A percentile compares a stretch with the other conserved stretches of the same genome.
Conservation (phyloP, 2,888 invertebrate genomes). For the Spatulosminthurus flaviceps region DNA sequence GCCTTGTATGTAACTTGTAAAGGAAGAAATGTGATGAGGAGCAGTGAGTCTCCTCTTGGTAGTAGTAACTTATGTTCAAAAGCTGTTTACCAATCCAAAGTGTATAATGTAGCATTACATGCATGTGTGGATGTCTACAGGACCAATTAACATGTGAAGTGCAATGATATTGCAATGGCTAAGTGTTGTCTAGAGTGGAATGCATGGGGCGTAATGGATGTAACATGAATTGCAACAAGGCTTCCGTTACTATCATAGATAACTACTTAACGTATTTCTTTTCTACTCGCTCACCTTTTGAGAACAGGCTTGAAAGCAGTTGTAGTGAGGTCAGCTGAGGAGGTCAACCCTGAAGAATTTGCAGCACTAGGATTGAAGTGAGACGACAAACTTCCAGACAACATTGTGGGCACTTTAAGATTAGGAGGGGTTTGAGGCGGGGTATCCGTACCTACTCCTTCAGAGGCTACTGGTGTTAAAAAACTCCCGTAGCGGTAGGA, state of each 20-base stretch:
- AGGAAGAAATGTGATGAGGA: not conserved
- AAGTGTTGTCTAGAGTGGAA: conserved; percentile 39
- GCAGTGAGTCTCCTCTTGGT: no score
- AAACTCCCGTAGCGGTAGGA: conserved; percentile 64
- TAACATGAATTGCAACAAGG: conserved; percentile 47
- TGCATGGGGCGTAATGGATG: conserved; percentile 45
- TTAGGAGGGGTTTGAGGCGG: conserved; percentile 94
- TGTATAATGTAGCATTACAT: conserved; percentile 34
- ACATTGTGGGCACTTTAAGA: conserved; percentile 84
- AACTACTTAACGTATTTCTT: conserved; percentile 2
- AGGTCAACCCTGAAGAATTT: conserved; percentile 62
- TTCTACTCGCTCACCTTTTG: conserved; percentile 76
- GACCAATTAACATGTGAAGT: conserved; percentile 42
- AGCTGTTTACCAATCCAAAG: conserved; percentile 10
- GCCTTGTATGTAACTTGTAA: not conserved
- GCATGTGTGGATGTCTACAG: conserved; percentile 31
- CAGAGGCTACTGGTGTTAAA: conserved; percentile 58
- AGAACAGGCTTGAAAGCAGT: conserved; percentile 89
- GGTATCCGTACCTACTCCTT: conserved; percentile 86
- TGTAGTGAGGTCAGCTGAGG: conserved; percentile 66
- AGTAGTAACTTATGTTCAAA: not conserved
- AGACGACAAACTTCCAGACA: conserved; percentile 72
- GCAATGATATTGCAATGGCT: conserved; percentile 33
- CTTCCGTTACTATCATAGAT: conserved; percentile 41
- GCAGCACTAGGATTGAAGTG: conserved; percentile 62